Evolutionary conservation across 1,140 invertebrate species (phyloP), one percentile per base, ranked within the genome.

Genomic region (Metopolophium dirhodum): DNA sequence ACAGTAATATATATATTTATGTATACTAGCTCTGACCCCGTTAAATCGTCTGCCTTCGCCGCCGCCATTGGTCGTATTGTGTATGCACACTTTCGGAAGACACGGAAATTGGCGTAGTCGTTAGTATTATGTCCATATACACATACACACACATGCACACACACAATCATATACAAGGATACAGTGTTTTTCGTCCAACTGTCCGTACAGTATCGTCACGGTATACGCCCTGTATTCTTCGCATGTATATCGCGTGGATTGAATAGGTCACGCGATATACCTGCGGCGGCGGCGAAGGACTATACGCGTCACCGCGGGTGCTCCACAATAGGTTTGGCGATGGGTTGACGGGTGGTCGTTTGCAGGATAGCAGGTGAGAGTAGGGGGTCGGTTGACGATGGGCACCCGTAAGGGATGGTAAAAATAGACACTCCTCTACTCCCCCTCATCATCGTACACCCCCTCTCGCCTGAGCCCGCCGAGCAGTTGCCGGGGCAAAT

Each of bases 191-290:
- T 77, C 61, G 14, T 77, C 30, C 14, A 61, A 61, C 26, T 77
- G 30, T 14, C 61, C 14, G 14, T n/a, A 77, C 14, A 1, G 61
- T 61, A 30, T 77, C 61, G n/a, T n/a, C 30, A 77, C 61, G 61
- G 30, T 77, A 77, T 77, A 18, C 30, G 30, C 30, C n/a, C 61
- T 77, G 30, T n/a, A 77, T n/a, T 47, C 45, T 86, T 8, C 22
- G 51, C 22, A 20, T 8, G 30, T 86, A 11, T 51, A 41, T 47
- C 26, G 18, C 57, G 89, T 90, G 57, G 37, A 90, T 68, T 90
- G 89, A 90, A 90, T 90, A 90, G 89, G 89, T 90, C 89, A 90
- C 89, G 89, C 89, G 30, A 90, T 90, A 68, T 68, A 90, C 88
- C 88, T 57, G 47, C 87, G 47, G 45, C 85, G 45, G n/a, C 45